A percentile compares a stretch with the other conserved stretches of the same genome.
Evolutionary conservation across 2,113 vertebrate genomes (phyloP).

Genomic region (Peromyscus polionotus): DNA sequence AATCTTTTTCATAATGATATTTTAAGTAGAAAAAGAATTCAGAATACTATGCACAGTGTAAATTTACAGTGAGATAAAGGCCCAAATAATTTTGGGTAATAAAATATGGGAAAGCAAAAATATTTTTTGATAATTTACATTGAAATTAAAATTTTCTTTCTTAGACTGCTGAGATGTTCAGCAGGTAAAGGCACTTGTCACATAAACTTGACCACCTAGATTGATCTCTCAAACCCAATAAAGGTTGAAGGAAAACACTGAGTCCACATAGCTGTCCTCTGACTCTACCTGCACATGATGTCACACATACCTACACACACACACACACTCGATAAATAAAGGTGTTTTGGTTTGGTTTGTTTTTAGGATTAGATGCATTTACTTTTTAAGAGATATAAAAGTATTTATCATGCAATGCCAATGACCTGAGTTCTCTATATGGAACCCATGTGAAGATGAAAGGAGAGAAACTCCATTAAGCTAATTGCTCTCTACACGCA

Average conservation of each 20-base stretch:
- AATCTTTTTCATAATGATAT: neutral
- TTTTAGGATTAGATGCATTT: neutral
- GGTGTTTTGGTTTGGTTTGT: neutral
- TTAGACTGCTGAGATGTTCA: neutral
- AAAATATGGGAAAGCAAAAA: neutral
- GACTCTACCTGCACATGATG: neutral
- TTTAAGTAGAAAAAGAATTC: neutral
- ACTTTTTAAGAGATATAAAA: neutral
- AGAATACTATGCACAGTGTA: neutral
- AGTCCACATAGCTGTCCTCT: neutral
- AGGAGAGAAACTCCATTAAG: neutral
- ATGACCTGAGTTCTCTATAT: neutral
- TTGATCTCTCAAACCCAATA: neutral
- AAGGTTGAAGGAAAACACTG: neutral
- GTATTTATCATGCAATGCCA: neutral
- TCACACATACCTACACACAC: neutral
- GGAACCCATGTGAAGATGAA: neutral
- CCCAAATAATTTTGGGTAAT: neutral
- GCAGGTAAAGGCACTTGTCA: neutral
- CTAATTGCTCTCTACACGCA: neutral
- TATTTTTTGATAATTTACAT: neutral
- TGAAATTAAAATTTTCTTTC: neutral
- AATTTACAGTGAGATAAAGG: neutral
- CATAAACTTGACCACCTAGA: neutral
- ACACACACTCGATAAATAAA: neutral